A percentile compares a stretch with the other conserved stretches of the same genome.
Conservation (phyloP, 2,888 invertebrate genomes). For the Theretra japonica region DNA sequence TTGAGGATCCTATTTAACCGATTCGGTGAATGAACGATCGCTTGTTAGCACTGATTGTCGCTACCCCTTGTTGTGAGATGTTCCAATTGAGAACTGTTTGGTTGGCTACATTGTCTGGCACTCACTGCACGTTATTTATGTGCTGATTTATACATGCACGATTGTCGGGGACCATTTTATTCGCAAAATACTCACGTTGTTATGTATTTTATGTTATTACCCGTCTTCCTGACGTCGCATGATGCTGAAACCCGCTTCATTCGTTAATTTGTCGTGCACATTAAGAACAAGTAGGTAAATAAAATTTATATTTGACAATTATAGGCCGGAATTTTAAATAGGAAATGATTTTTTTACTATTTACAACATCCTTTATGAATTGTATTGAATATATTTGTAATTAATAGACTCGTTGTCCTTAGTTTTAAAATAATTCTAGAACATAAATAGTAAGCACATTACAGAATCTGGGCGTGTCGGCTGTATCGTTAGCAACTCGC, state of each 20-base stretch:
- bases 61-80: constrained; percentile 25
- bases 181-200: background rate
- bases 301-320: background rate
- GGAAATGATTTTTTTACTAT: background rate
- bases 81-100: constrained; percentile 26
- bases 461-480: constrained; percentile 8
- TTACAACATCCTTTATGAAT: background rate
- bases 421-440: background rate
- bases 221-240: background rate
- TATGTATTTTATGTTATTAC: background rate
- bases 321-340: background rate
- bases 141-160: background rate
- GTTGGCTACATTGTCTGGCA: constrained; percentile 20
- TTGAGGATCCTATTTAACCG: constrained; percentile 52
- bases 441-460: background rate
- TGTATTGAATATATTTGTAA: background rate
- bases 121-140: constrained; percentile 5
- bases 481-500: background rate
- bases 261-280: background rate
- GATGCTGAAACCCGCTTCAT: background rate
- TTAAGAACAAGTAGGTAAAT: background rate
- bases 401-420: background rate
- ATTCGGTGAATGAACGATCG: constrained; percentile 54
- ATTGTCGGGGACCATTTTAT: background rate
- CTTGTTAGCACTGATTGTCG: constrained; percentile 51